Percentiles rank a stretch among this genome's conserved stretches.
phyloP scores from a whole-genome alignment of 1,140 invertebrate species.

The Mercenaria mercenaria region DNA sequence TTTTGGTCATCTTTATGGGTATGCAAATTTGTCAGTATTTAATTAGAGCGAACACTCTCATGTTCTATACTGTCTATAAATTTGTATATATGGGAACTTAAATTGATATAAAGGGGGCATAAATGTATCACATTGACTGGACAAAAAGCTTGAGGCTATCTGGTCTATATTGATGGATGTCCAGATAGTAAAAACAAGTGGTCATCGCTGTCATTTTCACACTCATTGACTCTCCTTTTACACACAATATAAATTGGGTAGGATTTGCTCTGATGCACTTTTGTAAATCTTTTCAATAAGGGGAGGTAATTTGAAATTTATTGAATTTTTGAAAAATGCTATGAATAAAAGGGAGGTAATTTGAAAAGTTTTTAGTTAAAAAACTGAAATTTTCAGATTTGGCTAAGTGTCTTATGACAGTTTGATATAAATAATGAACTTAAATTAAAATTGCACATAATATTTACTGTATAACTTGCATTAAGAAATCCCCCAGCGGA shows the following conservation, averaged over 20 bases:
- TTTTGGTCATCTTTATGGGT: too few species aligned
- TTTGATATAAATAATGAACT: too few species aligned
- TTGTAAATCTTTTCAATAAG: not conserved
- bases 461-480: too few species aligned
- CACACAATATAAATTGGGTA: not conserved
- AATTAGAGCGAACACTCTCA: not conserved
- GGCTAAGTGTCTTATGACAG: too few species aligned
- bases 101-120: conserved; percentile 43
- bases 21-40: conserved; percentile 13
- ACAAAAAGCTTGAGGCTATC: not conserved
- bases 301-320: not conserved
- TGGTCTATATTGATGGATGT: conserved; percentile 3
- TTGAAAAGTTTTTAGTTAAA: too few species aligned
- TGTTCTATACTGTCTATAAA: conserved; percentile 9
- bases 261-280: too few species aligned
- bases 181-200: conserved; percentile 20
- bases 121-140: conserved; percentile 33
- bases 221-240: conserved; percentile 15
- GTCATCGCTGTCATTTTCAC: conserved; percentile 21
- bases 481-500: too few species aligned
- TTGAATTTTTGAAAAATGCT: too few species aligned
- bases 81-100: not conserved
- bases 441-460: too few species aligned
- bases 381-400: too few species aligned
- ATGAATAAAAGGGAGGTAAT: too few species aligned